Evolutionary conservation across 2,113 vertebrate genomes (phyloP).

Genomic region (Clinocottus analis): DNA sequence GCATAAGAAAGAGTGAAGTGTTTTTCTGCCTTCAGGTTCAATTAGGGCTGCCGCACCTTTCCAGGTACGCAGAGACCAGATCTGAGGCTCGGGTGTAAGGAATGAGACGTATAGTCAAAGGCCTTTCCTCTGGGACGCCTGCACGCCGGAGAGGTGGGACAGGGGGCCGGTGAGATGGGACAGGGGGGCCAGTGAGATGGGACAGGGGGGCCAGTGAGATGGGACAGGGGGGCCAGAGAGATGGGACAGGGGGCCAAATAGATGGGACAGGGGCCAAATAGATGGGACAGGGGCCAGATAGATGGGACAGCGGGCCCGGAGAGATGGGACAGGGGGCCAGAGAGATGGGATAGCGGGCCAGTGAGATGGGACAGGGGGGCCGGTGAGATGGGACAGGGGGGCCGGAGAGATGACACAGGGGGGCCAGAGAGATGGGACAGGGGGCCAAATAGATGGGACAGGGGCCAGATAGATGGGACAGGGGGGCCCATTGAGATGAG

Average conservation of each 20-base stretch:
- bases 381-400: constrained; percentile 11
- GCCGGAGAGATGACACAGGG: too few relatives aligned
- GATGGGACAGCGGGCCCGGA: constrained; percentile 27
- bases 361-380: constrained; percentile 55
- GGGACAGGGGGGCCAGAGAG: constrained; percentile 33
- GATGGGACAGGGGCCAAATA: constrained; percentile 21
- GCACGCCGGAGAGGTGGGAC: constrained; percentile 54
- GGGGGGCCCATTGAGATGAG: constrained; percentile 48
- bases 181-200: constrained; percentile 40
- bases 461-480: constrained; percentile 46
- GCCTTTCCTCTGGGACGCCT: constrained; percentile 63
- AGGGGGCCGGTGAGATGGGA: constrained; percentile 47
- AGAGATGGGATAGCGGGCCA: constrained; percentile 6
- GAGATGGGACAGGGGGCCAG: constrained; percentile 56
- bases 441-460: constrained; percentile 40
- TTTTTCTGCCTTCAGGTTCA: constrained; percentile 56
- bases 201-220: constrained; percentile 60
- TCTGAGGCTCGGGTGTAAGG: constrained; percentile 53
- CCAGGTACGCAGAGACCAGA: constrained; percentile 30
- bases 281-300: constrained; percentile 55
- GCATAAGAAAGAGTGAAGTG: constrained; percentile 60
- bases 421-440: constrained; percentile 51
- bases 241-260: constrained; percentile 55
- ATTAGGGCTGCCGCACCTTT: constrained; percentile 41
- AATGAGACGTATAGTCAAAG: constrained; percentile 54